Percentiles rank a stretch among this genome's conserved stretches.
Conservation (phyloP, 2,888 invertebrate genomes). For the Drosophila nr. perissopoda region DNA sequence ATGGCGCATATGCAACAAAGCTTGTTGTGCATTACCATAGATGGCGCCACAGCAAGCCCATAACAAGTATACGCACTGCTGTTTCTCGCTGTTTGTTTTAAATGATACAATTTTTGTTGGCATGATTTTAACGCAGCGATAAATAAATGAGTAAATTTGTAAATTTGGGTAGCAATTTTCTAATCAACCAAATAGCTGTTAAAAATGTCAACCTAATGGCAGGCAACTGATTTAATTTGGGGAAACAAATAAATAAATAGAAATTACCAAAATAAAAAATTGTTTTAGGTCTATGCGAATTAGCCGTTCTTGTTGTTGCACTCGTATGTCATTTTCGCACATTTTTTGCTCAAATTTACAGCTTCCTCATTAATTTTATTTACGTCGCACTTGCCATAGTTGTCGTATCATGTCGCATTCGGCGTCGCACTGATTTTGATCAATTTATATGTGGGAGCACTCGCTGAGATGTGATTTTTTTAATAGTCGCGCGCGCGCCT, state of each 20-base stretch:
- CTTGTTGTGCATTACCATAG: slow-evolving; percentile 15
- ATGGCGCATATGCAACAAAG: slow-evolving; percentile 18
- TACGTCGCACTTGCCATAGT: slow-evolving; percentile 43
- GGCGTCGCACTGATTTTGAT: slow-evolving; percentile 60
- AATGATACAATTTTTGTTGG: slow-evolving; percentile 17
- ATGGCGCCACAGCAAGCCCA: slow-evolving; percentile 34
- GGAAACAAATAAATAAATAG: slow-evolving; percentile 8
- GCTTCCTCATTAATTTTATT: slow-evolving; percentile 73
- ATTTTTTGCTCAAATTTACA: slow-evolving; percentile 69
- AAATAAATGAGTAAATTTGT: slow-evolving; percentile 18
- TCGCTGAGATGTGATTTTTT: slow-evolving; percentile 45
- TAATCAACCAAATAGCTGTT: slow-evolving; percentile 46
- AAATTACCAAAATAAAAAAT: slow-evolving; percentile 16
- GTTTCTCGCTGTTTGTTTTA: slow-evolving; percentile 6
- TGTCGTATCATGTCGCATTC: slow-evolving; percentile 56
- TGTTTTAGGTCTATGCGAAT: slow-evolving; percentile 17
- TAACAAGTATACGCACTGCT: slow-evolving; percentile 51
- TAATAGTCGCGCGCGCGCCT: slow-evolving; percentile 24
- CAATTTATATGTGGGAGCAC: slow-evolving; percentile 70
- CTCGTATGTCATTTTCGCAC: slow-evolving; percentile 58
- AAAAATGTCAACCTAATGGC: slow-evolving; percentile 13
- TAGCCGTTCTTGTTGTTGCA: slow-evolving; percentile 19
- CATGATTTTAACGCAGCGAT: slow-evolving; percentile 7
- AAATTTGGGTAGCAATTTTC: slow-evolving; percentile 48
- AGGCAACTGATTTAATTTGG: slow-evolving; percentile 33